Conservation (phyloP, 2,888 invertebrate species). For the Phaonia tiefii region DNA sequence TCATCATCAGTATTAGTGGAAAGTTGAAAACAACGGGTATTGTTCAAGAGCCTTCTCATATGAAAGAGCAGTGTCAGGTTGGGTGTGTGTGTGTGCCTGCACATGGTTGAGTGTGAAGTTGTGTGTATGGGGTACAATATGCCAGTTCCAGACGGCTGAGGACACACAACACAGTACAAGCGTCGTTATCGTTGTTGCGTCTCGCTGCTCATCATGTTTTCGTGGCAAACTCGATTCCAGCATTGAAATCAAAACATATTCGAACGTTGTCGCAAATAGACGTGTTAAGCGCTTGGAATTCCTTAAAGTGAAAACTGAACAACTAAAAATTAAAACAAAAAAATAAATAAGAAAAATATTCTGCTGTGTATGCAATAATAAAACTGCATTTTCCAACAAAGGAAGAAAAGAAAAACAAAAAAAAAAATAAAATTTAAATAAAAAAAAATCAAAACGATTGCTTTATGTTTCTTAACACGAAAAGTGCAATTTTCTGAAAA, state of each 20-base stretch:
- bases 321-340: slow-evolving; percentile 24
- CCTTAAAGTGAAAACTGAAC: slow-evolving; percentile 9
- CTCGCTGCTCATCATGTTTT: slow-evolving; percentile 40
- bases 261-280: slow-evolving; percentile 57
- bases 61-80: neutral
- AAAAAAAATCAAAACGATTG: neutral
- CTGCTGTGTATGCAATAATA: too few species aligned
- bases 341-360: too few species aligned
- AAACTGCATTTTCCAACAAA: too few species aligned
- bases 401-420: slow-evolving; percentile 11
- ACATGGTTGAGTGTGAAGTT: too few species aligned
- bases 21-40: slow-evolving; percentile 48
- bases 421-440: slow-evolving; percentile 22
- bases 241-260: slow-evolving; percentile 58
- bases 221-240: slow-evolving; percentile 47
- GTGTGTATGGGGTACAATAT: neutral
- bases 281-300: slow-evolving; percentile 40
- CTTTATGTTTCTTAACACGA: too few species aligned
- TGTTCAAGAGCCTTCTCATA: slow-evolving; percentile 37
- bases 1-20: slow-evolving; percentile 23
- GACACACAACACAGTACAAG: slow-evolving; percentile 6
- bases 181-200: slow-evolving; percentile 7
- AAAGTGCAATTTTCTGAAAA: neutral
- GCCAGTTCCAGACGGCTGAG: neutral
- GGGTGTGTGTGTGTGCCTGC: neutral